A percentile compares a stretch with the other conserved stretches of the same genome.
These are phyloP conservation scores for Cremastinae sp. DNA, from an alignment of 2,888 invertebrate genomes.

Conservation along the genomic window DNA sequence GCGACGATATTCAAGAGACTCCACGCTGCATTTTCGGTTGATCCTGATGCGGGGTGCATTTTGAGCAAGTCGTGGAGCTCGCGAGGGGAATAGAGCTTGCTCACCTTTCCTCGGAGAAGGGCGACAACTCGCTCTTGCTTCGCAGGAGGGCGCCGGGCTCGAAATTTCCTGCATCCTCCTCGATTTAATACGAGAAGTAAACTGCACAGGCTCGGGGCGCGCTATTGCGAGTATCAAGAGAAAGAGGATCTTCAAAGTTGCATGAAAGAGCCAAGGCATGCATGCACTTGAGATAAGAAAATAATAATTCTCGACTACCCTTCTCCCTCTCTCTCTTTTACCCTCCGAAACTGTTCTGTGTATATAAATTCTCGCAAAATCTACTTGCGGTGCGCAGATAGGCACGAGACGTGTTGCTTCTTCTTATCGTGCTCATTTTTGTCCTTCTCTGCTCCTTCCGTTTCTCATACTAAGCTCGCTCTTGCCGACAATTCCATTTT, in stretches of 20 bases:
- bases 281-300: conserved; percentile 55
- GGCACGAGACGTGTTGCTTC: background rate
- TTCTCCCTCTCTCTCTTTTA: background rate
- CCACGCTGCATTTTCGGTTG: too few relatives aligned
- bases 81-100: background rate
- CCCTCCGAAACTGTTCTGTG: conserved; percentile 5
- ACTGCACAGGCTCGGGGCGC: background rate
- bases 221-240: conserved; percentile 15
- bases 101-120: too few relatives aligned
- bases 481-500: background rate
- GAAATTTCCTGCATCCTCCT: too few relatives aligned
- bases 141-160: too few relatives aligned
- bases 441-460: background rate
- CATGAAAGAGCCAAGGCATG: conserved; percentile 22
- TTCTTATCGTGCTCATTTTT: background rate
- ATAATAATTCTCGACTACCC: conserved; percentile 54
- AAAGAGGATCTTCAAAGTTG: conserved; percentile 14
- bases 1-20: too few relatives aligned
- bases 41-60: too few relatives aligned
- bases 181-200: too few relatives aligned
- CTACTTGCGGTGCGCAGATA: conserved; percentile 3
- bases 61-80: too few relatives aligned
- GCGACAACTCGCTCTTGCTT: too few relatives aligned
- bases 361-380: conserved; percentile 9
- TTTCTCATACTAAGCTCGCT: background rate